A percentile compares a stretch with the other conserved stretches of the same genome.
These are phyloP conservation scores for Ochropleura plecta DNA, from an alignment of 2,888 invertebrate species.

Conservation along the genomic window DNA sequence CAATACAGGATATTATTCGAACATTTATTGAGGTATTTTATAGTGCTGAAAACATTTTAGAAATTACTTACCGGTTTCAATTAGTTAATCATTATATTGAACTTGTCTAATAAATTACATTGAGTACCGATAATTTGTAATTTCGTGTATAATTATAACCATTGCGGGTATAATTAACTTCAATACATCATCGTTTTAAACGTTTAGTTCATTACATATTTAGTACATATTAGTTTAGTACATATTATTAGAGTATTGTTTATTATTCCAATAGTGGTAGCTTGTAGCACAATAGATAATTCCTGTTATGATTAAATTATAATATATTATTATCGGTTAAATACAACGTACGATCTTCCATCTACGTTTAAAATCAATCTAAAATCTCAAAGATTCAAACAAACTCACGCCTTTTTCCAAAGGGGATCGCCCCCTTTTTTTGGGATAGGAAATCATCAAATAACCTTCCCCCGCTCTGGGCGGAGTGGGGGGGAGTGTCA, in stretches of 20 bases:
- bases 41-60: conserved; percentile 22
- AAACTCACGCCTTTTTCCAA: too few relatives aligned
- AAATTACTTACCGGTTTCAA: background rate
- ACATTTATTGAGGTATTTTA: background rate
- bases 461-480: too few relatives aligned
- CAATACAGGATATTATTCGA: background rate
- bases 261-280: too few relatives aligned
- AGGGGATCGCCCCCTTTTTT: too few relatives aligned
- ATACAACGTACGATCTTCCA: background rate
- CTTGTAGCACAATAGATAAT: too few relatives aligned
- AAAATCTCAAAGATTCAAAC: too few relatives aligned
- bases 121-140: background rate
- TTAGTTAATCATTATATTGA: conserved; percentile 2
- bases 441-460: too few relatives aligned
- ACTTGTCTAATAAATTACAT: background rate
- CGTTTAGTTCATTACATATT: background rate
- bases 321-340: too few relatives aligned
- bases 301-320: background rate
- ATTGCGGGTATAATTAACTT: background rate
- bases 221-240: background rate
- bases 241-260: background rate
- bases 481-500: too few relatives aligned
- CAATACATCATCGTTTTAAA: background rate
- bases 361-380: background rate
- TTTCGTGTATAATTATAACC: background rate